Conservation (phyloP, 2,888 invertebrate genomes). For the Elegia similella region DNA sequence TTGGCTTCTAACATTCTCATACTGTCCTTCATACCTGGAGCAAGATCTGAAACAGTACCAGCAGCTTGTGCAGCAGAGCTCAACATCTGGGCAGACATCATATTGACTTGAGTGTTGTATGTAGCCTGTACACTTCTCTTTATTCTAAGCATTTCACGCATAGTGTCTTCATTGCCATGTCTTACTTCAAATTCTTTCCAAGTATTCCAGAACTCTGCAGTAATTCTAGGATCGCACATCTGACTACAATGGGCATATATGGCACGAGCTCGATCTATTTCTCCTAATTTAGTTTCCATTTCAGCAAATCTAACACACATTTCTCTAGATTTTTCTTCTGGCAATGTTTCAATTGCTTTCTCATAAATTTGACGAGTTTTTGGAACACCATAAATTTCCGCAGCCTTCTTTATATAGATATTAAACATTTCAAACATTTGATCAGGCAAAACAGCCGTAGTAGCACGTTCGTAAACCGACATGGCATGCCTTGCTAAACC, state of each 20-base stretch:
- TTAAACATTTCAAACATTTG: constrained; percentile 99
- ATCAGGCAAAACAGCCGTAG: constrained; percentile 93
- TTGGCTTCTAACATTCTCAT: constrained; percentile 94
- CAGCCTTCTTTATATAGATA: constrained; percentile 98
- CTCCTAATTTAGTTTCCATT: constrained; percentile 98
- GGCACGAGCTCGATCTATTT: constrained; percentile 98
- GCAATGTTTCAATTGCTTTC: constrained; percentile 96
- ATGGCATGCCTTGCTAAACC: constrained; percentile 98
- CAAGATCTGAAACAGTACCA: constrained; percentile 86
- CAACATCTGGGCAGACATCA: constrained; percentile 99
- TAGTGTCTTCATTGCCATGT: constrained; percentile 99
- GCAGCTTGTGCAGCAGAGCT: constrained; percentile 86
- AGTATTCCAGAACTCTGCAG: constrained; percentile 97
- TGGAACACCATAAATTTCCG: constrained; percentile 98
- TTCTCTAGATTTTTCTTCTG: constrained; percentile 94
- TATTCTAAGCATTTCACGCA: constrained; percentile 98
- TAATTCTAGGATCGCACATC: constrained; percentile 98
- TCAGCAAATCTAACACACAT: constrained; percentile 99
- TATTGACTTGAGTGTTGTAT: constrained; percentile 99
- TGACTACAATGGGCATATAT: constrained; percentile 99
- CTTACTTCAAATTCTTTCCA: constrained; percentile 99
- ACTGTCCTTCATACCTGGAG: constrained; percentile 90
- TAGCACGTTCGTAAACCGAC: constrained; percentile 99
- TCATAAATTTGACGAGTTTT: constrained; percentile 98
- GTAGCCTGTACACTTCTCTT: constrained; percentile 98